Evolutionary conservation across 2,797 vertebrate genomes (phyloP).

Genomic region (Acipenser oxyrinchus): DNA sequence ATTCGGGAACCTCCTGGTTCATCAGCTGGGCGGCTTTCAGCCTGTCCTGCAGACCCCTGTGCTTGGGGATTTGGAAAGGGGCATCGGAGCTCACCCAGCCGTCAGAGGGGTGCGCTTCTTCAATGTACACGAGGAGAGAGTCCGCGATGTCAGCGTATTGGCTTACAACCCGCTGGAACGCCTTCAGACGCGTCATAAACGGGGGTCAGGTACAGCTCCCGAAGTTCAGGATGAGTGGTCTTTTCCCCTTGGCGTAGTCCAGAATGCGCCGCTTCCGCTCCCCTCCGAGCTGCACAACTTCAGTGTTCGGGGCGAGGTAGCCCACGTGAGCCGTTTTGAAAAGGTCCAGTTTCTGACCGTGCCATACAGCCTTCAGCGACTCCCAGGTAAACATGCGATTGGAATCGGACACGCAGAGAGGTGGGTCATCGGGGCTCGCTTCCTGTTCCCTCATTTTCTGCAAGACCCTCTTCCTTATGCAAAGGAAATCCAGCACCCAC

Average conservation of each 20-base stretch:
- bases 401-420: constrained; percentile 87
- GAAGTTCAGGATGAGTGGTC: constrained; percentile 92
- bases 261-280: constrained; percentile 69
- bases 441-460: constrained; percentile 50
- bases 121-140: constrained; percentile 92
- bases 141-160: constrained; percentile 87
- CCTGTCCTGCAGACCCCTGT: constrained; percentile 88
- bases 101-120: constrained; percentile 94
- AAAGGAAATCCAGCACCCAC: constrained; percentile 92
- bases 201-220: constrained; percentile 98
- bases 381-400: constrained; percentile 91
- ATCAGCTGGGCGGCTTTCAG: constrained; percentile 81
- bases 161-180: constrained; percentile 82
- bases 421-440: constrained; percentile 76
- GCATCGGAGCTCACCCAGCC: constrained; percentile 96
- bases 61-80: constrained; percentile 85
- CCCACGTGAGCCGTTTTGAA: constrained; percentile 89
- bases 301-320: constrained; percentile 80
- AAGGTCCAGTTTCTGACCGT: constrained; percentile 92
- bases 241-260: constrained; percentile 74
- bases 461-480: constrained; percentile 85
- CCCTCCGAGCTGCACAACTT: constrained; percentile 79
- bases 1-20: constrained; percentile 69
- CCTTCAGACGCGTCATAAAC: constrained; percentile 92
- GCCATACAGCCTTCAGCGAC: constrained; percentile 91